Evolutionary conservation across 2,888 invertebrate genomes (phyloP), one percentile per base, ranked within the genome.

Genomic region (Anoncus sp.): DNA sequence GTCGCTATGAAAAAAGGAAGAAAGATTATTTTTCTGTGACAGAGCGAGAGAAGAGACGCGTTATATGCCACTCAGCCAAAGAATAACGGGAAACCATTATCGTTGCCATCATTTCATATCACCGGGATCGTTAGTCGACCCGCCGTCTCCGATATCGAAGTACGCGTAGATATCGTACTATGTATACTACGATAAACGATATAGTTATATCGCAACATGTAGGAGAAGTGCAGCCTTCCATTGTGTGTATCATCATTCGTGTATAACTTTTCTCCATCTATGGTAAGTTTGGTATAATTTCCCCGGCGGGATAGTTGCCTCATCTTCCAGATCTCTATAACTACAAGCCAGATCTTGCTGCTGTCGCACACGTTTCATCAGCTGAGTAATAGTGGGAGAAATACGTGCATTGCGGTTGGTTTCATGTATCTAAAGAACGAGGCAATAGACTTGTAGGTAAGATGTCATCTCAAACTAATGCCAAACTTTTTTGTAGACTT

Each of bases 31-130:
- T 80, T 65, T 71, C 18, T n/a, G n/a, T n/a, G 16, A 60, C 12
- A 38, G 27, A 70, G 14, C 24, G 18, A 57, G n/a, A 47, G 40
- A 31, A 35, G 38, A 71, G 53, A 59, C 66, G 76, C 45, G 47
- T 49, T 53, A 67, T 72, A 20, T 24, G 69, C 65, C 69, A 69
- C 69, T 75, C 69, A 43, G 55, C 20, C 74, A 49, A 70, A 62
- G 60, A 69, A 67, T 73, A 77, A 67, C 72, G 66, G 69, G 49
- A 80, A 70, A 71, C 62, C 72, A 65, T 75, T 80, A 75, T 75
- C 80, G 69, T 77, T 67, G 22, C 20, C 53, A 67, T 2, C 73
- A 66, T 80, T 80, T 63, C 66, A 16, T 67, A 62, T 60, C 47
- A 55, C 38, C 20, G 22, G 35, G 57, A 31, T 77, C 77, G 74